phyloP scores from a whole-genome alignment of 1,140 invertebrate genomes.

The Ceratosolen solmsi region DNA sequence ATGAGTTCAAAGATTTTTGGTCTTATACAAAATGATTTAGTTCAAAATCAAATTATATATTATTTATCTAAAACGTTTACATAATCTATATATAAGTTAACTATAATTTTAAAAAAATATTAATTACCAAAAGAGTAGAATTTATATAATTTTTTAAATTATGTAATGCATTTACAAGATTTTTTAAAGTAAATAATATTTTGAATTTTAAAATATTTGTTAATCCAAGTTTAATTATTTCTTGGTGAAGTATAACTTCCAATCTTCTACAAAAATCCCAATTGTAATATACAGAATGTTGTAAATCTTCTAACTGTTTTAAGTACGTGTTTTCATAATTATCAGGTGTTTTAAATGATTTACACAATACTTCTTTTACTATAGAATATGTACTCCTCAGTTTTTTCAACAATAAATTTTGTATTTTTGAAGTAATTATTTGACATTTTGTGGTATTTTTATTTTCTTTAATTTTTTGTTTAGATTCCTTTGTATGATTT shows the following conservation, averaged over 20 bases:
- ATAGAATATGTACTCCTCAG: constrained; percentile 40
- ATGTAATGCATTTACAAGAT: constrained; percentile 48
- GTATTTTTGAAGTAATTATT: constrained; percentile 53
- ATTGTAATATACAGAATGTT: background rate
- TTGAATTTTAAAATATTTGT: constrained; percentile 44
- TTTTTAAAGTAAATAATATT: constrained; percentile 48
- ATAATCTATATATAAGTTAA: too few relatives aligned
- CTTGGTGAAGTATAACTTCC: constrained; percentile 55
- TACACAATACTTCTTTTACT: constrained; percentile 32
- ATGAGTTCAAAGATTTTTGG: too few relatives aligned
- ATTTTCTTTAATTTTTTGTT: constrained; percentile 8
- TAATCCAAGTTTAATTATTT: constrained; percentile 52
- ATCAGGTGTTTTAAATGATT: constrained; percentile 21
- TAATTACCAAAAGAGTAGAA: constrained; percentile 57
- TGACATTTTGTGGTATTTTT: constrained; percentile 27
- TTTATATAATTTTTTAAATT: constrained; percentile 59
- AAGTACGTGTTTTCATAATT: constrained; percentile 26
- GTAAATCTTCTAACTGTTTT: constrained; percentile 38
- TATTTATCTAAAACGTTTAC: too few relatives aligned
- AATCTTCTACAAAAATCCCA: constrained; percentile 40
- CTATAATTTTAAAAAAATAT: too few relatives aligned
- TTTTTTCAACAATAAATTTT: constrained; percentile 39
- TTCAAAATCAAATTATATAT: too few relatives aligned
- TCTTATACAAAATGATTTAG: too few relatives aligned
- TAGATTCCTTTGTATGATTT: background rate